These are phyloP conservation scores for Drosophila sulfurigaster DNA, from an alignment of 1,140 invertebrate genomes.

Conservation along the genomic window DNA sequence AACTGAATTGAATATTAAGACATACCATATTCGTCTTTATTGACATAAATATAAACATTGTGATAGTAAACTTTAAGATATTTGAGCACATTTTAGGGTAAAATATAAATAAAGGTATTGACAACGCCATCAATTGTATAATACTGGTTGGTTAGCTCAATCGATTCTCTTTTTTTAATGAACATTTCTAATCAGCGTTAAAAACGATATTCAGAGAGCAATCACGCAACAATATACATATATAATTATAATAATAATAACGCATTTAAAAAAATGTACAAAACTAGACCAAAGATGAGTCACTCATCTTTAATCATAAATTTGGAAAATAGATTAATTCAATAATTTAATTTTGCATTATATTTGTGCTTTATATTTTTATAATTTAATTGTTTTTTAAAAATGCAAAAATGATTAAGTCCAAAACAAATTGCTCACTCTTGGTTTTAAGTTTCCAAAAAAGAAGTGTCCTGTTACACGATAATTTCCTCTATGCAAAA, in stretches of 20 bases:
- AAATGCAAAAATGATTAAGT: slow-evolving; percentile 46
- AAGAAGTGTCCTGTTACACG: slow-evolving; percentile 57
- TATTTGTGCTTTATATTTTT: no score
- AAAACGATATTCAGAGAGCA: neutral
- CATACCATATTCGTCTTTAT: slow-evolving; percentile 1
- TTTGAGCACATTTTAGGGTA: neutral
- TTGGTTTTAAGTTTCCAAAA: slow-evolving; percentile 61
- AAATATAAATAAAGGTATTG: neutral
- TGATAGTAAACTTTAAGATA: neutral
- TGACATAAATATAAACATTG: neutral
- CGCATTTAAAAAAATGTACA: no score
- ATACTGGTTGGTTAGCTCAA: neutral
- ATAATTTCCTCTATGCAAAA: slow-evolving; percentile 60
- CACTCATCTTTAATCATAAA: no score
- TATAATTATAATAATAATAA: no score
- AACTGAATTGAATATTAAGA: neutral
- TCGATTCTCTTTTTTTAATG: no score
- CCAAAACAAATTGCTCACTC: slow-evolving; percentile 51
- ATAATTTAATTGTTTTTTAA: slow-evolving; percentile 20
- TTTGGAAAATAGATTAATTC: no score
- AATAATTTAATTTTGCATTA: no score
- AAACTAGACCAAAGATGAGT: no score
- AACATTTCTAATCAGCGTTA: neutral
- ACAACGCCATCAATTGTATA: neutral
- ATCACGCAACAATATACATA: no score